Evolutionary conservation across 2,888 invertebrate genomes (phyloP).

Genomic region (Glaucopsyche alexis): DNA sequence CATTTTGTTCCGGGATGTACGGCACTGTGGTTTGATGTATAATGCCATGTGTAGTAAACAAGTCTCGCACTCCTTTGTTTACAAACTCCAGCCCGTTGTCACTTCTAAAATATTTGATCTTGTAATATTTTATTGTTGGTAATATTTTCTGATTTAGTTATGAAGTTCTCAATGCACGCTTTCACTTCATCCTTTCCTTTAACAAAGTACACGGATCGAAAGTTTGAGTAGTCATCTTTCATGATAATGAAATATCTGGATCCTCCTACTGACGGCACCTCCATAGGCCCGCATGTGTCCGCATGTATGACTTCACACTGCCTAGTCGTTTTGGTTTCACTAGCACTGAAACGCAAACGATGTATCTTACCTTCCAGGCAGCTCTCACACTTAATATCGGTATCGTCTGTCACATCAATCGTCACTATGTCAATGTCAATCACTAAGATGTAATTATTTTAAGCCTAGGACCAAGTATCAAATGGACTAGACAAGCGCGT

Average conservation of each 20-base stretch:
- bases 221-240: slow-evolving; percentile 43
- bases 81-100: too few relatives aligned
- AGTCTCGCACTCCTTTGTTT: too few relatives aligned
- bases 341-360: slow-evolving; percentile 35
- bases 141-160: slow-evolving; percentile 41
- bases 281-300: slow-evolving; percentile 42
- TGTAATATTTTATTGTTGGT: slow-evolving; percentile 34
- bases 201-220: slow-evolving; percentile 35
- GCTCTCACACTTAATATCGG: slow-evolving; percentile 1
- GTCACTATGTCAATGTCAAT: too few relatives aligned
- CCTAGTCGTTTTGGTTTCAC: slow-evolving; percentile 35
- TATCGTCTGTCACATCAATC: background rate
- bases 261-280: slow-evolving; percentile 35
- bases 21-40: too few relatives aligned
- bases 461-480: too few relatives aligned
- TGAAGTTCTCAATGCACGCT: slow-evolving; percentile 37
- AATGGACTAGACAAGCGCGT: too few relatives aligned
- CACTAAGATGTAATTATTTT: background rate
- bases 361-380: slow-evolving; percentile 31
- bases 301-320: slow-evolving; percentile 42
- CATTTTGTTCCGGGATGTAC: slow-evolving; percentile 50
- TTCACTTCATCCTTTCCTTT: slow-evolving; percentile 37
- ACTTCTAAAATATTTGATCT: slow-evolving; percentile 10
- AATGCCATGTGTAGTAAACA: background rate
- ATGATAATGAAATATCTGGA: slow-evolving; percentile 34